These are phyloP conservation scores for Bombylius major DNA, from an alignment of 2,888 invertebrate species.

Conservation along the genomic window DNA sequence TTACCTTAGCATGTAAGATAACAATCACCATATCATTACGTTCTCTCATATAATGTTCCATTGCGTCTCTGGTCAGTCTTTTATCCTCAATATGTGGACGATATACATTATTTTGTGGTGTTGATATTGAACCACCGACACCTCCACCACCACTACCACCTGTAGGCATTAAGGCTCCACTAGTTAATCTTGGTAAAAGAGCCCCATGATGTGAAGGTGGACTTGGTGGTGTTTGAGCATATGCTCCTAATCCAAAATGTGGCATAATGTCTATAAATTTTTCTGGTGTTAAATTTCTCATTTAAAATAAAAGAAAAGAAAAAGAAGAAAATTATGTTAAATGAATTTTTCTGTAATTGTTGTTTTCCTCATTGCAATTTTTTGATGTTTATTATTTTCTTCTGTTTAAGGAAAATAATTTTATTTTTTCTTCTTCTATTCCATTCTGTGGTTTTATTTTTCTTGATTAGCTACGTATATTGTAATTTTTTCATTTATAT, in stretches of 20 bases:
- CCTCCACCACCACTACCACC: slow-evolving; percentile 4
- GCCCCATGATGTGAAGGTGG: slow-evolving; percentile 55
- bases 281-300: slow-evolving; percentile 19
- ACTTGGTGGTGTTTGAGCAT: slow-evolving; percentile 71
- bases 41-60: slow-evolving; percentile 92
- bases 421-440: too few species aligned
- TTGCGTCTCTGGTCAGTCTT: slow-evolving; percentile 43
- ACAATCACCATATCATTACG: slow-evolving; percentile 92
- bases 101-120: slow-evolving; percentile 21
- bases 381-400: neutral
- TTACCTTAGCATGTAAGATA: slow-evolving; percentile 87
- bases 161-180: slow-evolving; percentile 35
- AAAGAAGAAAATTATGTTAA: slow-evolving; percentile 1
- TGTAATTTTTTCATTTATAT: too few species aligned
- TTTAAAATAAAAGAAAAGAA: slow-evolving; percentile 5
- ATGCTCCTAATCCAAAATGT: slow-evolving; percentile 42
- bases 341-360: too few species aligned
- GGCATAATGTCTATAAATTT: slow-evolving; percentile 26
- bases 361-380: too few species aligned
- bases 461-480: too few species aligned
- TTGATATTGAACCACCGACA: slow-evolving; percentile 16
- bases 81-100: slow-evolving; percentile 54
- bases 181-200: slow-evolving; percentile 28
- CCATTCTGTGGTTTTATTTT: too few species aligned
- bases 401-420: neutral